Conservation (phyloP, 30 jellyfish, hydroid and myxozoan species). For the Mastigias papua region DNA sequence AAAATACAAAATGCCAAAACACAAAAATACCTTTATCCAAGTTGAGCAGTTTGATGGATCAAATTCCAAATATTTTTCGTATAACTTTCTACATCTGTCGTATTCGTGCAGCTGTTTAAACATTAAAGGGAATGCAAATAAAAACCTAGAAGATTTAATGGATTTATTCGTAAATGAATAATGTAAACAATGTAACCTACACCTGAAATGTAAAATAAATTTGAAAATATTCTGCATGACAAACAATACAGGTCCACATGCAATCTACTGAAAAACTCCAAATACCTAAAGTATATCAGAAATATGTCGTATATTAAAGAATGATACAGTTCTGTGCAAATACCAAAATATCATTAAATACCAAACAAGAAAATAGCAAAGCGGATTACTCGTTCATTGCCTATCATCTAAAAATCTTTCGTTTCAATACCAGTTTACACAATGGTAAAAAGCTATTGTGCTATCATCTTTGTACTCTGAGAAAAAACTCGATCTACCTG, state of each 20-base stretch:
- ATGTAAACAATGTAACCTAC: not conserved
- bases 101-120: slow-evolving; percentile 89
- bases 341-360: no score
- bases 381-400: no score
- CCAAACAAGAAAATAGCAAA: no score
- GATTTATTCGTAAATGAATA: no score
- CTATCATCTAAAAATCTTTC: no score
- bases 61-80: slow-evolving; percentile 93
- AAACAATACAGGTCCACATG: no score
- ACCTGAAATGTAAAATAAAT: not conserved
- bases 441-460: no score
- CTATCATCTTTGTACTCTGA: not conserved
- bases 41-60: slow-evolving; percentile 97
- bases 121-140: slow-evolving; percentile 4
- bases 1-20: not conserved
- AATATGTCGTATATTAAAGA: no score
- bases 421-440: no score
- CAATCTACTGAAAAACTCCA: no score
- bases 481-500: slow-evolving; percentile 51
- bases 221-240: not conserved
- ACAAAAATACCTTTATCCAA: slow-evolving; percentile 86
- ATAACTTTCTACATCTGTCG: slow-evolving; percentile 94
- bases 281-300: no score
- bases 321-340: no score
- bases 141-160: not conserved